Conservation (phyloP, 1,140 invertebrate genomes). For the Phenacoccus solenopsis region DNA sequence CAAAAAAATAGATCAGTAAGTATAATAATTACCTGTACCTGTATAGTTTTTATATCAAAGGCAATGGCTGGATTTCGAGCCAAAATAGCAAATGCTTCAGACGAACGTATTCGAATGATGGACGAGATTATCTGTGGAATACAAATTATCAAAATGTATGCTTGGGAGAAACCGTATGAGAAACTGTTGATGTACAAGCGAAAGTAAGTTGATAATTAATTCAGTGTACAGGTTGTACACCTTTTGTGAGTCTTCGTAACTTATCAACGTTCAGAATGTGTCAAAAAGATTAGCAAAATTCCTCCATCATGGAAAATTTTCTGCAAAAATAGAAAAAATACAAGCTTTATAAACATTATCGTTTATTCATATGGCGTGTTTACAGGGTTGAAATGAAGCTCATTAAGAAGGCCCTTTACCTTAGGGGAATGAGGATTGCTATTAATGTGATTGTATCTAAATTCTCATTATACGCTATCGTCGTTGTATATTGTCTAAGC, state of each 20-base stretch:
- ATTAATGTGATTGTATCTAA: background rate
- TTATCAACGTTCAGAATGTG: no score
- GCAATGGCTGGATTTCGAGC: constrained; percentile 46
- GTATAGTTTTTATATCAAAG: constrained; percentile 29
- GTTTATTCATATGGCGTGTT: constrained; percentile 23
- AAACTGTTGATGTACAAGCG: constrained; percentile 44
- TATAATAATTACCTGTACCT: background rate
- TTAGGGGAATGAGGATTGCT: constrained; percentile 17
- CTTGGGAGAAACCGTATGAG: constrained; percentile 60
- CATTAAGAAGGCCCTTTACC: constrained; percentile 6
- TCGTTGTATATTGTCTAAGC: background rate
- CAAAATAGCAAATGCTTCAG: constrained; percentile 55
- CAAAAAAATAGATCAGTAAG: background rate
- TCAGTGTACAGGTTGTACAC: no score
- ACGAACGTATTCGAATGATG: constrained; percentile 69
- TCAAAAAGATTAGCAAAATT: no score
- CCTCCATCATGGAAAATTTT: no score
- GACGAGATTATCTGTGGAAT: constrained; percentile 63
- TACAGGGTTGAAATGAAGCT: background rate
- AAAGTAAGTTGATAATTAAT: constrained; percentile 33
- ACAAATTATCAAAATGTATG: constrained; percentile 74
- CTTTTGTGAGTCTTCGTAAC: no score
- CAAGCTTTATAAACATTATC: no score
- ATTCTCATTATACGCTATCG: background rate
- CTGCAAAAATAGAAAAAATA: no score